These are phyloP conservation scores for Teleogryllus oceanicus DNA, from an alignment of 2,888 invertebrate species.

Conservation along the genomic window DNA sequence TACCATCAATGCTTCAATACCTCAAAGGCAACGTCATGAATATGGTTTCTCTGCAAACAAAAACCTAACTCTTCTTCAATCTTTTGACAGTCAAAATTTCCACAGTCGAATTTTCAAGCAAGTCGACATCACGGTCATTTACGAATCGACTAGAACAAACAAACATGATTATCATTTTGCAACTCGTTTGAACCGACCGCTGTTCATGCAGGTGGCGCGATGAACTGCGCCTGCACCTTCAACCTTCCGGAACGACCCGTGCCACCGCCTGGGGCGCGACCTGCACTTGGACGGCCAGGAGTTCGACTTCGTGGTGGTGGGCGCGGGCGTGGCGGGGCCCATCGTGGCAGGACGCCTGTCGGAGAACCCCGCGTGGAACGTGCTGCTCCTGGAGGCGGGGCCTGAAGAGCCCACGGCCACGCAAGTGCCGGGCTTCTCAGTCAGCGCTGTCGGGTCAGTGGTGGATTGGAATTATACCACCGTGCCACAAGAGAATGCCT, in stretches of 20 bases:
- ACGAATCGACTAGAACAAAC: no score
- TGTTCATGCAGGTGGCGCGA: neutral
- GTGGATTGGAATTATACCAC: constrained; percentile 43
- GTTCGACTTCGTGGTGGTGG: constrained; percentile 34
- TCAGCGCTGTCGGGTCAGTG: constrained; percentile 35
- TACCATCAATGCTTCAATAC: no score
- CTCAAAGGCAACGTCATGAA: no score
- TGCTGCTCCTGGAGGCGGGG: constrained; percentile 36
- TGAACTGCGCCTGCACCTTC: constrained; percentile 37
- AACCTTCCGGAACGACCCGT: no score
- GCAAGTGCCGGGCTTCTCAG: constrained; percentile 43
- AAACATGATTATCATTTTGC: no score
- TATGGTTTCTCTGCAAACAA: no score
- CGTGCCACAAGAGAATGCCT: constrained; percentile 37
- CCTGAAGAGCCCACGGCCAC: constrained; percentile 44
- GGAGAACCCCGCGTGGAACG: constrained; percentile 38
- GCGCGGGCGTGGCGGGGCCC: constrained; percentile 40
- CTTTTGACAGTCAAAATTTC: no score
- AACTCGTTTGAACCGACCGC: no score
- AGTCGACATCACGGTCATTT: no score
- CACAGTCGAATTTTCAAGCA: no score
- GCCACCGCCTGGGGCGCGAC: constrained; percentile 19
- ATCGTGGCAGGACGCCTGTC: constrained; percentile 43
- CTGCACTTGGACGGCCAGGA: neutral
- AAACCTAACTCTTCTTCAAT: no score